These are phyloP conservation scores for Halocaridina rubra DNA, from an alignment of 2,888 invertebrate species.

Conservation along the genomic window DNA sequence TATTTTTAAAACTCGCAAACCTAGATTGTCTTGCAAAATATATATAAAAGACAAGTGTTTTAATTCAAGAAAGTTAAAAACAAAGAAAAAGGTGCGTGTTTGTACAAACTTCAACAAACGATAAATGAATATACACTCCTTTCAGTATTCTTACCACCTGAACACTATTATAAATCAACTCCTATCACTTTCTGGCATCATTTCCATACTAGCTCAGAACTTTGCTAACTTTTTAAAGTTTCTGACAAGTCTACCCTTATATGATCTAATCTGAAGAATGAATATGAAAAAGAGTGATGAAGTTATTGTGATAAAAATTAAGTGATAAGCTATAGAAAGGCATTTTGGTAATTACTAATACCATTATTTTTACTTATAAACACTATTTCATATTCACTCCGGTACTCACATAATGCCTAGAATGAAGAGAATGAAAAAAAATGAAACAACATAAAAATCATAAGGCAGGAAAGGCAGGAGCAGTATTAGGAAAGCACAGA, in stretches of 20 bases:
- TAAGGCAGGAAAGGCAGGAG: slow-evolving; percentile 47
- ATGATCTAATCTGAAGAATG: slow-evolving; percentile 14
- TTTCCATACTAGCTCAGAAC: neutral
- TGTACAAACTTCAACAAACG: slow-evolving; percentile 20
- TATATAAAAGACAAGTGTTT: neutral
- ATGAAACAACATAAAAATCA: slow-evolving; percentile 1
- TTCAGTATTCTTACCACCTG: neutral
- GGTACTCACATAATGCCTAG: slow-evolving; percentile 48
- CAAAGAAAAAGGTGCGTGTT: slow-evolving; percentile 3
- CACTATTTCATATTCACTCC: slow-evolving; percentile 43
- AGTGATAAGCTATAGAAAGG: neutral
- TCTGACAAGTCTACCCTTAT: neutral
- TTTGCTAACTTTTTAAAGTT: neutral
- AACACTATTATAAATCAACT: slow-evolving; percentile 22
- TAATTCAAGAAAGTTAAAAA: neutral
- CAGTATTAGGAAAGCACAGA: slow-evolving; percentile 29
- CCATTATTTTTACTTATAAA: neutral
- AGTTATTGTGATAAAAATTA: slow-evolving; percentile 9
- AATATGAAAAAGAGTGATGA: neutral
- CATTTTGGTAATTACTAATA: too few relatives aligned
- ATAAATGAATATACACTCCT: neutral
- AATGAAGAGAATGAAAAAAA: slow-evolving; percentile 48
- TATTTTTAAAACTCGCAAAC: neutral
- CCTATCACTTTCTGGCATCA: slow-evolving; percentile 21
- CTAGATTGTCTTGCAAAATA: neutral